Conservation (phyloP, 2,113 vertebrate species). For the Excalfactoria chinensis region DNA sequence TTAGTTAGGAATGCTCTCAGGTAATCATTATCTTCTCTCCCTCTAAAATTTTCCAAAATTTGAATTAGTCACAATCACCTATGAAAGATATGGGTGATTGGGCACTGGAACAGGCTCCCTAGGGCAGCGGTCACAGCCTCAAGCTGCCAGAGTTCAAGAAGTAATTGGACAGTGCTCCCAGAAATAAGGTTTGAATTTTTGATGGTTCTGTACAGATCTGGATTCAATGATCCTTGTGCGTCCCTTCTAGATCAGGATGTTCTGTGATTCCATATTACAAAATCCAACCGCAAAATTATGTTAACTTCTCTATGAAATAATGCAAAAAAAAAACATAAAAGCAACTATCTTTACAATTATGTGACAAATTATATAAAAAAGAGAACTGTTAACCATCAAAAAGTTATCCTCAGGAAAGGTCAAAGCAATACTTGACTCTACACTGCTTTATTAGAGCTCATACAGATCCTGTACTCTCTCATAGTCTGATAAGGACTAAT, state of each 20-base stretch:
- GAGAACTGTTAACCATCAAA: not conserved
- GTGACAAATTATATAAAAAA: not conserved
- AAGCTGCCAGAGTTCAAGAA: not conserved
- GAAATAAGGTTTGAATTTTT: not conserved
- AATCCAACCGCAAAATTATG: not conserved
- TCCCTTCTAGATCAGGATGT: not conserved
- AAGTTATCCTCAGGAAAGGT: not conserved
- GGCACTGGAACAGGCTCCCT: not conserved
- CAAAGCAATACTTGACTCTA: not conserved
- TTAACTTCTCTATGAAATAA: not conserved
- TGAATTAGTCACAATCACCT: not conserved
- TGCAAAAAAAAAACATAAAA: not conserved
- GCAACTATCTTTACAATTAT: not conserved
- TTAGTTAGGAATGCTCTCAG: not conserved
- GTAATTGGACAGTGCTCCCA: not conserved
- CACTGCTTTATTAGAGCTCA: not conserved
- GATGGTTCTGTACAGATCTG: not conserved
- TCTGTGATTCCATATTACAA: not conserved
- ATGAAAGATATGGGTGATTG: not conserved
- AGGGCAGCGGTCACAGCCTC: not conserved
- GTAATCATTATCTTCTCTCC: not conserved
- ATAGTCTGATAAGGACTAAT: not conserved
- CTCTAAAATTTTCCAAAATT: not conserved
- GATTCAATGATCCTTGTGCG: not conserved
- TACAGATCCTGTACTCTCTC: not conserved